These are phyloP conservation scores for Pseudochirops corinnae DNA, from an alignment of 2,797 vertebrate species.

Conservation along the genomic window DNA sequence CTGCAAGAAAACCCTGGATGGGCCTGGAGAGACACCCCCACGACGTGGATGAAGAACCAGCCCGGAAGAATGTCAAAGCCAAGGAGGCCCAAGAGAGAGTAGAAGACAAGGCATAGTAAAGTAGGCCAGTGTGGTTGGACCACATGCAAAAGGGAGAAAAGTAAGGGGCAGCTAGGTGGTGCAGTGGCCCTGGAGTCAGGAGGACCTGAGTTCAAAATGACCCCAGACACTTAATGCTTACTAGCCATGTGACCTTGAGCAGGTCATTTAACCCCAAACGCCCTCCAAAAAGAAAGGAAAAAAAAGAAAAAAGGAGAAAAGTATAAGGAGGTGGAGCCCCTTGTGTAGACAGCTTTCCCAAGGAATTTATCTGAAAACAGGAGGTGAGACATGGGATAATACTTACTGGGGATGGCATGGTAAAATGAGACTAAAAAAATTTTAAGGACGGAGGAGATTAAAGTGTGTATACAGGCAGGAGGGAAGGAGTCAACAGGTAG, in stretches of 20 bases:
- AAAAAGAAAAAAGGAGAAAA: neutral
- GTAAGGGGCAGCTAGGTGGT: no score
- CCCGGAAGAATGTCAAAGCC: neutral
- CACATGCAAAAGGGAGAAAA: no score
- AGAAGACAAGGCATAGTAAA: neutral
- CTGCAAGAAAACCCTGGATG: neutral
- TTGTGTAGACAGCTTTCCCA: neutral
- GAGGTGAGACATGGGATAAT: neutral
- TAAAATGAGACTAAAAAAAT: neutral
- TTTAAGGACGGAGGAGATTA: neutral
- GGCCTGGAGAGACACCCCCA: neutral
- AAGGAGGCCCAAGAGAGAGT: neutral
- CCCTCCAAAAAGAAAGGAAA: no score
- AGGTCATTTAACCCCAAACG: no score
- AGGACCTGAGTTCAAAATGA: no score
- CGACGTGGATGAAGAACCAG: neutral
- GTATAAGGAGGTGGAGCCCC: neutral
- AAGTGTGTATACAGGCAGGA: neutral
- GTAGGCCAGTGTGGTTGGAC: no score
- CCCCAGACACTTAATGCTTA: no score
- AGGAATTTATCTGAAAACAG: neutral
- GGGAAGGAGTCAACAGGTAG: neutral
- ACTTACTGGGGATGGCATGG: neutral
- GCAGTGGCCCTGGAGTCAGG: no score
- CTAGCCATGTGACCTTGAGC: no score